Conservation (phyloP, 2,888 invertebrate species). For the Mesochorus sp. region DNA sequence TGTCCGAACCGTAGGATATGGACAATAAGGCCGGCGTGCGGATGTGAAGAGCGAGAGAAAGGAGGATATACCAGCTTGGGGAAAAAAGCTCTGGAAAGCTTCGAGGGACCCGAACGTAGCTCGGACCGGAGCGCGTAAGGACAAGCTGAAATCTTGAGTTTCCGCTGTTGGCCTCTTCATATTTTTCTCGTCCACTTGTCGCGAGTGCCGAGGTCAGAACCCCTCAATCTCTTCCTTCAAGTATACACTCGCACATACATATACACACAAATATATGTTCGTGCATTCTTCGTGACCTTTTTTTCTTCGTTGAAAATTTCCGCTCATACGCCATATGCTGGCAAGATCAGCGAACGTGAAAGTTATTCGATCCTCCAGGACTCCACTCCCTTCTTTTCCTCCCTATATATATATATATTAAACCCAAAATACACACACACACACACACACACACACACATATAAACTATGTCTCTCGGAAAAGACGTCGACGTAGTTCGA, state of each 20-base stretch:
- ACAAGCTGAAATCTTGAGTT: conserved; percentile 59
- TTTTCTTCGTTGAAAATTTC: conserved; percentile 27
- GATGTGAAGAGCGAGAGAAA: conserved; percentile 42
- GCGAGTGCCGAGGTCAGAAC: conserved; percentile 44
- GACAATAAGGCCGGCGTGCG: conserved; percentile 56
- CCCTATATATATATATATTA: neutral
- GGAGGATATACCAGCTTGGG: conserved; percentile 7
- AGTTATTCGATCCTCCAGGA: conserved; percentile 47
- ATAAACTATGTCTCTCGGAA: conserved; percentile 14
- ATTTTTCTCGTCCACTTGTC: conserved; percentile 60
- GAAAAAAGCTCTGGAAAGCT: conserved; percentile 61
- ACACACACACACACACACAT: neutral
- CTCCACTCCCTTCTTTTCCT: neutral
- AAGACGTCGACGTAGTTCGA: conserved; percentile 45
- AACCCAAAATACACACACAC: no score
- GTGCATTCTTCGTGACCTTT: conserved; percentile 24
- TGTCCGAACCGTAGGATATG: conserved; percentile 60
- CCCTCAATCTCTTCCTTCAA: conserved; percentile 25
- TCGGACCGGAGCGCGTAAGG: conserved; percentile 41
- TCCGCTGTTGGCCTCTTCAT: conserved; percentile 58
- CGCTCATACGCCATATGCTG: conserved; percentile 34
- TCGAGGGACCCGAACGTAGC: conserved; percentile 26
- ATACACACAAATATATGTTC: neutral
- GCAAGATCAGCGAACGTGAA: conserved; percentile 48
- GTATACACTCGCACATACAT: neutral